Evolutionary conservation across 2,888 invertebrate genomes (phyloP).

Genomic region (Eristalis pertinax): DNA sequence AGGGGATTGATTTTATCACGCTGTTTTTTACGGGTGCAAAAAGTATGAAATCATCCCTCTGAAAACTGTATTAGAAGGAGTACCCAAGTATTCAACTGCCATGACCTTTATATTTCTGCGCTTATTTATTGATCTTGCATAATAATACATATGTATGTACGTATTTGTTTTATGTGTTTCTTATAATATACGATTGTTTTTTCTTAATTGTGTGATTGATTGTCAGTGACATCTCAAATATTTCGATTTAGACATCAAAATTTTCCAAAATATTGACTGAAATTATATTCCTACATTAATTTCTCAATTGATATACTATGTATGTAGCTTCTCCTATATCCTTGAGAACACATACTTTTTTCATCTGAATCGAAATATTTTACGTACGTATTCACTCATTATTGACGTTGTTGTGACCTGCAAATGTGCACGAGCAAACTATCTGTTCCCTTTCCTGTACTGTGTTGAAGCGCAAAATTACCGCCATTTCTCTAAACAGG

Average conservation of each 20-base stretch:
- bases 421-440: slow-evolving; percentile 25
- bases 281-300: no score
- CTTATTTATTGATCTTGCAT: neutral
- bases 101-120: neutral
- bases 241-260: no score
- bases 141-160: neutral
- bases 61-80: neutral
- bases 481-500: slow-evolving; percentile 48
- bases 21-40: neutral
- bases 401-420: neutral
- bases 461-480: slow-evolving; percentile 57
- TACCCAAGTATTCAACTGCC: neutral
- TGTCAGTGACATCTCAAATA: no score
- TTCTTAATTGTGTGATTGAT: no score
- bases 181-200: no score
- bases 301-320: no score
- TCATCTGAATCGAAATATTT: no score
- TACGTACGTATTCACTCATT: neutral
- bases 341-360: no score
- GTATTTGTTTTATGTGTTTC: no score
- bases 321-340: no score
- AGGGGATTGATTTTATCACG: slow-evolving; percentile 24
- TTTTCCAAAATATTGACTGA: no score
- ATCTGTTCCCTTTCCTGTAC: slow-evolving; percentile 1
- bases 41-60: neutral